Evolutionary conservation across 1,140 invertebrate genomes (phyloP).

Genomic region (Pollicipes pollicipes): DNA sequence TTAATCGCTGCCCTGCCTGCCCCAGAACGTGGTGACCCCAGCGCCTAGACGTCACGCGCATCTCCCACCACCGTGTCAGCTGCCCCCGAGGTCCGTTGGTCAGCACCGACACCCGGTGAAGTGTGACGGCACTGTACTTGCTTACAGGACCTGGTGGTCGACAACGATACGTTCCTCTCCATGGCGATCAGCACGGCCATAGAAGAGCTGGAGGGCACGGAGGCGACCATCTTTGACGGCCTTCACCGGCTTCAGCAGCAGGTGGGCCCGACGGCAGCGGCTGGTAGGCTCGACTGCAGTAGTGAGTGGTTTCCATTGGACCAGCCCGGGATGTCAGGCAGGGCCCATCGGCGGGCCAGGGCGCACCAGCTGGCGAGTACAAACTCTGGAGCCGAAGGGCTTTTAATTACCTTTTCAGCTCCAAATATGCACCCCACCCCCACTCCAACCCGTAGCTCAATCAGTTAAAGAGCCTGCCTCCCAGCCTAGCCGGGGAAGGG

Average conservation of each 20-base stretch:
- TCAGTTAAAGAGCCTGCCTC: too few relatives aligned
- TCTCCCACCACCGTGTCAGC: not conserved
- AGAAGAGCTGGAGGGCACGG: constrained; percentile 20
- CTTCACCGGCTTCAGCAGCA: constrained; percentile 10
- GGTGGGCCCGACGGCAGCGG: not conserved
- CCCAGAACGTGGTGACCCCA: constrained; percentile 32
- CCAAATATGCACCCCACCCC: too few relatives aligned
- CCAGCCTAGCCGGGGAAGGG: too few relatives aligned
- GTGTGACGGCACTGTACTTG: constrained; percentile 12
- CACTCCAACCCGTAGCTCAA: too few relatives aligned
- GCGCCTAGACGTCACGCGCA: constrained; percentile 15
- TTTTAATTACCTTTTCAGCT: too few relatives aligned
- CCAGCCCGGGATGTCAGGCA: too few relatives aligned
- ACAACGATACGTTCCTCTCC: constrained; percentile 26
- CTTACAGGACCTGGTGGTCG: constrained; percentile 19
- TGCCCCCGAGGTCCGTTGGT: constrained; percentile 5
- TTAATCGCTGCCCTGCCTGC: too few relatives aligned
- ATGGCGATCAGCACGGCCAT: constrained; percentile 28
- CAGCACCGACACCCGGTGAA: constrained; percentile 6
- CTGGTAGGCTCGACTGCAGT: too few relatives aligned
- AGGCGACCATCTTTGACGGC: constrained; percentile 17
- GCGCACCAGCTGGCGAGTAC: too few relatives aligned
- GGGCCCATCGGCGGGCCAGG: too few relatives aligned
- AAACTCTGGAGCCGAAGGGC: too few relatives aligned
- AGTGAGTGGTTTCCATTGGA: too few relatives aligned